Evolutionary conservation across 2,888 invertebrate genomes (phyloP).

Genomic region (Arenicola marina): DNA sequence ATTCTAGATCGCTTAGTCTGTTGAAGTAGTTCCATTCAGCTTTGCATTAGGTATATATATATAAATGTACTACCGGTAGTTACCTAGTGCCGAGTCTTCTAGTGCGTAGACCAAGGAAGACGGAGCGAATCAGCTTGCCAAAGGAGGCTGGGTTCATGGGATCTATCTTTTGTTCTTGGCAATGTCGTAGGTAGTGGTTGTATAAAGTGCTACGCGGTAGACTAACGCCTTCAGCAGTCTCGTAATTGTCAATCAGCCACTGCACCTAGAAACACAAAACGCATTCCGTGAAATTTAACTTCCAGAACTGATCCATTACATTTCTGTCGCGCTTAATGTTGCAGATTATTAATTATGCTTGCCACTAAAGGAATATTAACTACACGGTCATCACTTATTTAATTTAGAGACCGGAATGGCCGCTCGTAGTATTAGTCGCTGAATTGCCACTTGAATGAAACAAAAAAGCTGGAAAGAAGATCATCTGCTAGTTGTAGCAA

Average conservation of each 20-base stretch:
- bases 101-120: slow-evolving; percentile 94
- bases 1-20: no score
- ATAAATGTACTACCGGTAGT: no score
- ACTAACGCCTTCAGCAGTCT: slow-evolving; percentile 93
- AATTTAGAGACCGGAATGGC: no score
- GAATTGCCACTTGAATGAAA: no score
- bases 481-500: no score
- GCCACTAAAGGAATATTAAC: not conserved
- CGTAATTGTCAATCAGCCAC: slow-evolving; percentile 97
- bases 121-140: slow-evolving; percentile 97
- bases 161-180: slow-evolving; percentile 83
- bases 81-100: slow-evolving; percentile 90
- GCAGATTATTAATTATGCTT: not conserved
- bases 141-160: slow-evolving; percentile 99
- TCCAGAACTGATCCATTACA: not conserved
- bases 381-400: no score
- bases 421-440: no score
- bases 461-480: no score
- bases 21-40: no score
- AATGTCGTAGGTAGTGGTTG: slow-evolving; percentile 95
- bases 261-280: slow-evolving; percentile 57
- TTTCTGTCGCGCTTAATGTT: not conserved
- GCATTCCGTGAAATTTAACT: slow-evolving; percentile 3
- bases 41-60: no score
- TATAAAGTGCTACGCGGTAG: slow-evolving; percentile 93